Conservation (phyloP, 2,797 vertebrate species). For the Anableps anableps region DNA sequence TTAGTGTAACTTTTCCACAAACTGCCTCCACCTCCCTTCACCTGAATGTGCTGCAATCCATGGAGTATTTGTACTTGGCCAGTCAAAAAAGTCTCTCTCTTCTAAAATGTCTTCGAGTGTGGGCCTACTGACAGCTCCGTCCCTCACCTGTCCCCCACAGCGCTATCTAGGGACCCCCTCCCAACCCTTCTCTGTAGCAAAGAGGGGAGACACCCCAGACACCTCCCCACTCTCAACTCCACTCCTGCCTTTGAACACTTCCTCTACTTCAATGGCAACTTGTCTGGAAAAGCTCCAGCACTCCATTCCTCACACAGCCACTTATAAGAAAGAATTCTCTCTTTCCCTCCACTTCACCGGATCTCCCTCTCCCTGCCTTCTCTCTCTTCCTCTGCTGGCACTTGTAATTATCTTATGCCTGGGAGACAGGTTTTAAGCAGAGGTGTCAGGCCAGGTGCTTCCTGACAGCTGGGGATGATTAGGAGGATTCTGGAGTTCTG, state of each 20-base stretch:
- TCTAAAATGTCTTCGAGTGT: slow-evolving; percentile 64
- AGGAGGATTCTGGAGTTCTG: slow-evolving; percentile 94
- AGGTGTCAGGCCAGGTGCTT: slow-evolving; percentile 98
- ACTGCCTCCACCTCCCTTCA: slow-evolving; percentile 32
- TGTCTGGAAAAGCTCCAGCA: slow-evolving; percentile 89
- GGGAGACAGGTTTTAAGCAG: slow-evolving; percentile 99
- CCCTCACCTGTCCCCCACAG: slow-evolving; percentile 97
- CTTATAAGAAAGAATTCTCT: slow-evolving; percentile 74
- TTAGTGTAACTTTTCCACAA: slow-evolving; percentile 69
- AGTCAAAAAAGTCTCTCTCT: slow-evolving; percentile 68
- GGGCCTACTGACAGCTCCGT: slow-evolving; percentile 92
- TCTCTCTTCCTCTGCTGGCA: slow-evolving; percentile 82
- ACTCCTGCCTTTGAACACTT: slow-evolving; percentile 85
- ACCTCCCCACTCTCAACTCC: slow-evolving; percentile 73
- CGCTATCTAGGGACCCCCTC: slow-evolving; percentile 91
- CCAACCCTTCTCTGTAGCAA: slow-evolving; percentile 72
- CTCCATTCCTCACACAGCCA: slow-evolving; percentile 78
- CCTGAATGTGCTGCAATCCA: slow-evolving; percentile 71
- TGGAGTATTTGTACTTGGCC: slow-evolving; percentile 68
- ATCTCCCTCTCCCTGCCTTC: slow-evolving; percentile 63
- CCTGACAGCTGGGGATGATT: slow-evolving; percentile 99
- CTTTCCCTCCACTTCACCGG: slow-evolving; percentile 61
- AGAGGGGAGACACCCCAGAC: slow-evolving; percentile 80
- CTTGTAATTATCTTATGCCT: slow-evolving; percentile 99
- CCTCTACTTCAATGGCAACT: slow-evolving; percentile 97